These are phyloP conservation scores for Cardiocondyla obscurior DNA, from an alignment of 1,140 invertebrate species.

Conservation along the genomic window DNA sequence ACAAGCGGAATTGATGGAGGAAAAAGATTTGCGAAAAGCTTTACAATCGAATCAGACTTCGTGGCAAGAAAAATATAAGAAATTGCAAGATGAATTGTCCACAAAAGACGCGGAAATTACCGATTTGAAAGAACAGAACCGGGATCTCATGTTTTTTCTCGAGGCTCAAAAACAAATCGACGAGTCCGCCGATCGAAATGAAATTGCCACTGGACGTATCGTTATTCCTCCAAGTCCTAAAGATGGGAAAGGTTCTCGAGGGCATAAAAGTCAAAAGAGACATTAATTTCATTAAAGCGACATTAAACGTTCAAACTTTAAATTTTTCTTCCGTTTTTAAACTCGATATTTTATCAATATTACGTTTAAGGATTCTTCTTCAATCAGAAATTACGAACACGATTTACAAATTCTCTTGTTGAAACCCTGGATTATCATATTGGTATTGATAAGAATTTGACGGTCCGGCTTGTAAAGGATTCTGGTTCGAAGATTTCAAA, in stretches of 20 bases:
- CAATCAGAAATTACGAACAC: too few relatives aligned
- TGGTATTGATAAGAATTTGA: neutral
- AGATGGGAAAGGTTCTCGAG: slow-evolving; percentile 48
- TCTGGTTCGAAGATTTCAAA: neutral
- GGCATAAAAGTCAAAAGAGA: slow-evolving; percentile 57
- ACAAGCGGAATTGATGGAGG: slow-evolving; percentile 89
- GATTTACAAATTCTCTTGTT: too few relatives aligned
- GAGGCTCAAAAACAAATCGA: slow-evolving; percentile 91
- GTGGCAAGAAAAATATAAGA: slow-evolving; percentile 89
- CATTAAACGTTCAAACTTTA: slow-evolving; percentile 18
- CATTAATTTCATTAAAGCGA: slow-evolving; percentile 31
- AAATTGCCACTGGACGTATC: slow-evolving; percentile 89
- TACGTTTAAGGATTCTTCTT: neutral
- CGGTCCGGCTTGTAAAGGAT: neutral
- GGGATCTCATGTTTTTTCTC: slow-evolving; percentile 98
- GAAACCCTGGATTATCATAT: slow-evolving; percentile 40
- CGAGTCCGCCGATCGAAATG: slow-evolving; percentile 86
- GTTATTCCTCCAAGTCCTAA: slow-evolving; percentile 81
- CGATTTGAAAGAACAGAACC: slow-evolving; percentile 95
- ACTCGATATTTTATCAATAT: neutral
- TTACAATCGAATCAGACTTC: slow-evolving; percentile 90
- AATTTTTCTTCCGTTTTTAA: neutral
- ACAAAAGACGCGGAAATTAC: slow-evolving; percentile 89
- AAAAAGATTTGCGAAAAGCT: slow-evolving; percentile 90
- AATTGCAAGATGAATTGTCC: slow-evolving; percentile 87